Base-by-base conservation (phyloP, 2,888 invertebrate genomes). In the Leucophenga montana region DNA sequence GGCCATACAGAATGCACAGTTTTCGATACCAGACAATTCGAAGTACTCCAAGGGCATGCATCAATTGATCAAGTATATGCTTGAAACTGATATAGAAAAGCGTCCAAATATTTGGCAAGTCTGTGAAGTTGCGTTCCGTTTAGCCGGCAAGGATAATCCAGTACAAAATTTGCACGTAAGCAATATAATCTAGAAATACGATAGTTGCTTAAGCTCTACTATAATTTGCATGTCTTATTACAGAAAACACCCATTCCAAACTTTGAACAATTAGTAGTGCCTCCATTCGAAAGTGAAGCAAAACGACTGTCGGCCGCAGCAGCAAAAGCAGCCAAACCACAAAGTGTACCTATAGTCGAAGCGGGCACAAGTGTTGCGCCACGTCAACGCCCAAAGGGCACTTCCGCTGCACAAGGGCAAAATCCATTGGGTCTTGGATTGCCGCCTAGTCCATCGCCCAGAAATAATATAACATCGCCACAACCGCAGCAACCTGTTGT, bases 81-180 rank as follows among this genome's bases (percentile, higher is more conserved):
- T 97, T 74, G 95, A 96, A 85, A 93, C 94, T 59, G 95, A 97
- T 89, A 92, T 94, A 59, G 94, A 94, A 69, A 91, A 92, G 75
- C 90, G 97, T 80, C 97, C 97, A 13, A 96, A 97, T 89, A 95
- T 97, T 82, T 96, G 92, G 89, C 95, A 95, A 91, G 94, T 95
- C 59, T 92, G 94, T 76, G 91, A 91, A 82, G 89, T 94, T 77
- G 94, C 95, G 69, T 95, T 95, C 88, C 90, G 91, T 77, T 87
- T 95, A 75, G 87, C 91, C 69, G 93, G 93, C 72, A 93, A 92
- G 87, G 93, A 94, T 61, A 94, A 93, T 89, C 95, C 95, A 69
- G 93, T 96, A 74, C 93, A 93, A 88, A 95, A 96, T 91, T 90
- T 95, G 89, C 92, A 94, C 88, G 93, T 93, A 89, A 90, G 91